Percentiles rank a stretch among this genome's conserved stretches.
These are phyloP conservation scores for Myiothlypis coronata DNA, from an alignment of 2,797 vertebrate species.

Conservation along the genomic window DNA sequence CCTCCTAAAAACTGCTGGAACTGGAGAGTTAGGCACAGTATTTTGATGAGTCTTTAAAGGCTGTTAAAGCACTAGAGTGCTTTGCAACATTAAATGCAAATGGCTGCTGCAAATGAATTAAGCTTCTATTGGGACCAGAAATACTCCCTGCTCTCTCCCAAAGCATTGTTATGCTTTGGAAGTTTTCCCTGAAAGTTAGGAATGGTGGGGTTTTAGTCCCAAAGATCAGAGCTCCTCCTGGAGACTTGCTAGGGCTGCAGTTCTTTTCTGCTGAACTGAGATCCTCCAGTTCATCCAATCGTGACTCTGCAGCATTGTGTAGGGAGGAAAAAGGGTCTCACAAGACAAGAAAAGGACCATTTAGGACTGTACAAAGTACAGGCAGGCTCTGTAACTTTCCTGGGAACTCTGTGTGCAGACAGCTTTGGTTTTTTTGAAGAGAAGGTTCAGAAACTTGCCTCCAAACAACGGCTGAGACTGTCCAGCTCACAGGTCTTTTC, in stretches of 20 bases:
- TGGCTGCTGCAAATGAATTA: neutral
- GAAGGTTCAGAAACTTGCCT: neutral
- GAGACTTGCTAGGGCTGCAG: neutral
- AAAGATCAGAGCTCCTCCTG: constrained; percentile 5
- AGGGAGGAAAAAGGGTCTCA: neutral
- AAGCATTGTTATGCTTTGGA: neutral
- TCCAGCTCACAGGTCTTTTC: neutral
- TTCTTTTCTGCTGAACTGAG: neutral
- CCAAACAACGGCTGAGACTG: neutral
- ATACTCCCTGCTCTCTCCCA: neutral
- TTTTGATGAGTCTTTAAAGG: neutral
- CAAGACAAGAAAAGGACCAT: neutral
- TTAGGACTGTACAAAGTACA: neutral
- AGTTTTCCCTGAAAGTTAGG: neutral
- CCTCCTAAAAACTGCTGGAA: neutral
- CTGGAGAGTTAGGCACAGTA: neutral
- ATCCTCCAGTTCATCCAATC: neutral
- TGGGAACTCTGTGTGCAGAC: neutral
- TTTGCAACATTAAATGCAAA: neutral
- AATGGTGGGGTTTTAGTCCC: neutral
- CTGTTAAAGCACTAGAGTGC: neutral
- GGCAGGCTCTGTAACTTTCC: neutral
- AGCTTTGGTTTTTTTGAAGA: neutral
- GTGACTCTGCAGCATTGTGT: neutral
- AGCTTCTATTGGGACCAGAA: neutral